Evolutionary conservation across 2,113 vertebrate genomes (phyloP).

Genomic region (Amphilophus citrinellus): DNA sequence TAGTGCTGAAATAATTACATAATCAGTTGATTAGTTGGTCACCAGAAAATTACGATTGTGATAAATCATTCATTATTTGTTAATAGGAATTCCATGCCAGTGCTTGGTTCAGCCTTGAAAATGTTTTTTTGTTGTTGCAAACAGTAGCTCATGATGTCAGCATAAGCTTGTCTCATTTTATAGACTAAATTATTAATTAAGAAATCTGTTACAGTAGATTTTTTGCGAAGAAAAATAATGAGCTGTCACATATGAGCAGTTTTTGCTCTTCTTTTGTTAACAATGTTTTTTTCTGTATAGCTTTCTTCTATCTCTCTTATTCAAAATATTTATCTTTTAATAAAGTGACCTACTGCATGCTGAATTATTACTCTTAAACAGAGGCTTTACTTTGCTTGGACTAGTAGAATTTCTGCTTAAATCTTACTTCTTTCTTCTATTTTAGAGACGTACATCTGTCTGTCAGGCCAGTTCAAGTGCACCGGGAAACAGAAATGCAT

Average conservation of each 20-base stretch:
- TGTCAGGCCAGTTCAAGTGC: constrained; percentile 98
- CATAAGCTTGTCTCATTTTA: background rate
- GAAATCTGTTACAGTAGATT: too few species aligned
- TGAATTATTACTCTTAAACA: background rate
- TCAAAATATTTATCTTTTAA: background rate
- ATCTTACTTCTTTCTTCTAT: constrained; percentile 9
- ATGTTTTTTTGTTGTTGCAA: background rate
- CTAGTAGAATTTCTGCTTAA: background rate
- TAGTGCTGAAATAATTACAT: background rate
- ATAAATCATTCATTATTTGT: background rate
- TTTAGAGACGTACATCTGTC: constrained; percentile 94
- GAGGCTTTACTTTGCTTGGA: background rate
- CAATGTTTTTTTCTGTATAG: too few species aligned
- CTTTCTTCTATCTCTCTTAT: too few species aligned
- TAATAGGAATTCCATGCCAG: background rate
- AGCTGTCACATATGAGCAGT: too few species aligned
- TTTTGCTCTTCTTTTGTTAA: too few species aligned
- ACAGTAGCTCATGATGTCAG: background rate
- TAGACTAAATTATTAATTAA: background rate
- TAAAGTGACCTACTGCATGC: background rate
- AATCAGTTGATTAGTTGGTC: background rate
- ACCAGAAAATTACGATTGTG: background rate
- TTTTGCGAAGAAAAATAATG: too few species aligned
- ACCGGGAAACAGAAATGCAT: constrained; percentile 95
- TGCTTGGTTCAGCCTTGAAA: background rate